Evolutionary conservation across 2,797 vertebrate genomes (phyloP), one percentile per base, ranked within the genome.

Genomic region (Falco cherrug): DNA sequence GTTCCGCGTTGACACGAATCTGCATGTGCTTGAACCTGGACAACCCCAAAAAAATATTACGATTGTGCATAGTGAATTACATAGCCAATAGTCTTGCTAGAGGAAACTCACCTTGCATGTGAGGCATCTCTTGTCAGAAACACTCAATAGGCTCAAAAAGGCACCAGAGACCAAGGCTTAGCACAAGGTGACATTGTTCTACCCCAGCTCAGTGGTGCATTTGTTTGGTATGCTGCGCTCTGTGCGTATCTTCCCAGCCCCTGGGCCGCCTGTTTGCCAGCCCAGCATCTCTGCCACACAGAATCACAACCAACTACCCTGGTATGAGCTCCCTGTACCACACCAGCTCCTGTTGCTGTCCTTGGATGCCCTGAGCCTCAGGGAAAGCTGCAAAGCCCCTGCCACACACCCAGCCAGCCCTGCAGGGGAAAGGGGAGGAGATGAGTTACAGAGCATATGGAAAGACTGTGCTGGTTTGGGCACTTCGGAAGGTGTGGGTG

Each of bases 21-120:
- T 99, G 99, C 99, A 99, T 99, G 95, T 99, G 99, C 91, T 99
- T 99, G 98, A 99, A 99, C 97, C 99, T 99, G 96, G 21, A 82
- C 13, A 96, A 87, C n/a, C 4, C n/a, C 76, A 78, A 95, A 82
- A 77, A 96, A 84, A 7, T 0, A 35, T n/a, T 9, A 25, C 65
- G 51, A 91, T 16, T 51, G 26, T 54, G 33, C 16, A 57, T 13
- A 57, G 31, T 43, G 21, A 91, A 76, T 16, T 77, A 83, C 0
- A 16, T 5, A 92, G 26, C 35, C 54, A 96, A 63, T 50, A 86
- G 35, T 25, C 64, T 39, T 18, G 17, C 41, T n/a, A 80, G 13
- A 83, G 11, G 21, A 51, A 70, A 50, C 41, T 84, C 18, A 7
- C 74, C 48, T 35, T 56, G 22, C 29, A 71, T 26, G 11, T 16